Conservation (phyloP, 2,888 invertebrate species). For the Tortricodes alternella region DNA sequence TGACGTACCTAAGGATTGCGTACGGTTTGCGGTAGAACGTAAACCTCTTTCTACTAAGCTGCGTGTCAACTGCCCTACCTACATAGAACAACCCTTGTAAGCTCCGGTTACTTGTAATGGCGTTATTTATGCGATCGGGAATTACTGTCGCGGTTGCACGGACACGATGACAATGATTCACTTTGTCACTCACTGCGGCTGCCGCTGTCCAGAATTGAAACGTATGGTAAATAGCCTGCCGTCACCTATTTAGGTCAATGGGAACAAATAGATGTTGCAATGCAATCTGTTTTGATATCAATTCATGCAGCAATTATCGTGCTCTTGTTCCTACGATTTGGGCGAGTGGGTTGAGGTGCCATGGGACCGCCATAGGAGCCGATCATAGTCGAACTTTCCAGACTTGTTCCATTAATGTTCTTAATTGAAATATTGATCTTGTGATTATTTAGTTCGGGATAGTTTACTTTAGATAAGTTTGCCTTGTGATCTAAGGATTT, state of each 20-base stretch:
- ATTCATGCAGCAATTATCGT: slow-evolving; percentile 38
- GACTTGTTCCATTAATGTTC: neutral
- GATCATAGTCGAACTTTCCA: neutral
- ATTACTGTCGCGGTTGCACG: neutral
- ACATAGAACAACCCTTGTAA: neutral
- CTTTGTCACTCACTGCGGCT: neutral
- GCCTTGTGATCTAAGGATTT: no score
- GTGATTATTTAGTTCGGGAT: neutral
- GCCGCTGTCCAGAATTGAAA: neutral
- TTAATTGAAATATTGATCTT: slow-evolving; percentile 12
- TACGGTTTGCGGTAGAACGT: no score
- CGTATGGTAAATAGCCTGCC: slow-evolving; percentile 9
- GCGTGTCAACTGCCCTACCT: neutral
- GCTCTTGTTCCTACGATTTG: slow-evolving; percentile 13
- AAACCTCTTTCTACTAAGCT: neutral
- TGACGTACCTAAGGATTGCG: no score
- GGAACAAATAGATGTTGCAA: slow-evolving; percentile 45
- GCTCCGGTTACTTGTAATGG: neutral
- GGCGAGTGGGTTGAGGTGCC: neutral
- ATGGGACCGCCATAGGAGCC: slow-evolving; percentile 1
- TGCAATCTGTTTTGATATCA: slow-evolving; percentile 37
- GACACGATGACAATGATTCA: neutral
- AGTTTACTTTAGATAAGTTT: neutral
- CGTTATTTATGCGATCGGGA: neutral
- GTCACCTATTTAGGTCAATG: slow-evolving; percentile 44